These are phyloP conservation scores for Eupithecia exiguata DNA, from an alignment of 2,888 invertebrate genomes.

Conservation along the genomic window DNA sequence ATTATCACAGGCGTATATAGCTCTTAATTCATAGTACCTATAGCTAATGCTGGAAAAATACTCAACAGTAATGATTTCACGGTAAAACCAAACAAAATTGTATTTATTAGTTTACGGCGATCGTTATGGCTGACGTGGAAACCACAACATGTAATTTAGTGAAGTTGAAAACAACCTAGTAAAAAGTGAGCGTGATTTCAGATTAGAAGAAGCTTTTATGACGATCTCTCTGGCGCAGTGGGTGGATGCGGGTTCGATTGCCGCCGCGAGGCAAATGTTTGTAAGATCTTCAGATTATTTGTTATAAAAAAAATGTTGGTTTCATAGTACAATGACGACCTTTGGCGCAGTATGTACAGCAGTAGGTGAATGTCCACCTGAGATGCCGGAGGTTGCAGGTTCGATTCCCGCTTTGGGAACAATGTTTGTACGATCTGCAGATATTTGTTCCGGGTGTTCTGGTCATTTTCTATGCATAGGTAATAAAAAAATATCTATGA, in stretches of 20 bases:
- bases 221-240: neutral
- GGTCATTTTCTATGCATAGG: no score
- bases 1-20: no score
- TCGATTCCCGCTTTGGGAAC: no score
- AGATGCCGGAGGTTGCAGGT: no score
- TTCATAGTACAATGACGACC: no score
- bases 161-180: neutral
- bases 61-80: conserved; percentile 10
- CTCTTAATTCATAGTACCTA: no score
- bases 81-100: conserved; percentile 18
- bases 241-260: neutral
- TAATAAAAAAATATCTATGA: no score
- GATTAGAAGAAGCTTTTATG: neutral
- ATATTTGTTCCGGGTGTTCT: no score
- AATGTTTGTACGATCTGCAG: no score
- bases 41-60: neutral
- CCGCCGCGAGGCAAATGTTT: neutral
- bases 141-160: neutral
- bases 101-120: neutral
- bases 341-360: no score
- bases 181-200: neutral
- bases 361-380: no score
- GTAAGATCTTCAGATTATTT: neutral
- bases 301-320: no score
- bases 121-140: neutral